Evolutionary conservation across 1,140 invertebrate genomes (phyloP).

Genomic region (Anoplophora glabripennis): DNA sequence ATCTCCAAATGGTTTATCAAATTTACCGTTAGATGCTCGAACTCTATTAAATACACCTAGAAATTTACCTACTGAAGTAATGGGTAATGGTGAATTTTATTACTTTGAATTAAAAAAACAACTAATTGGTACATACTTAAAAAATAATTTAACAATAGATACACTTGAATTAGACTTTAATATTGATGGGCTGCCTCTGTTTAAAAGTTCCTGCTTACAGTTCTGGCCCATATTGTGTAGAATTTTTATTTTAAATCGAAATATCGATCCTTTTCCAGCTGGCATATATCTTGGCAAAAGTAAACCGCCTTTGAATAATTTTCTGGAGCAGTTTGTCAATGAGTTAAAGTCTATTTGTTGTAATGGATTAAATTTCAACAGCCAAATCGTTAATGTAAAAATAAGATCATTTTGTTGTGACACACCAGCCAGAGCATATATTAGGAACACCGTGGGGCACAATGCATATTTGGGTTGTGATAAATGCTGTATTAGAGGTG

Average conservation of each 20-base stretch:
- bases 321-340: conserved; percentile 13
- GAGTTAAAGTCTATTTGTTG: conserved; percentile 3
- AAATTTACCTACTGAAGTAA: background rate
- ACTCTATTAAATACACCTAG: conserved; percentile 1
- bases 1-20: background rate
- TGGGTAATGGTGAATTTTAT: background rate
- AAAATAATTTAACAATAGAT: background rate
- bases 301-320: conserved; percentile 10
- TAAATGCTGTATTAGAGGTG: conserved; percentile 26
- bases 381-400: background rate
- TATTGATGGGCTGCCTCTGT: conserved; percentile 14
- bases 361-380: conserved; percentile 4
- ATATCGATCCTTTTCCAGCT: conserved; percentile 7
- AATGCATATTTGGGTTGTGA: conserved; percentile 25
- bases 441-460: conserved; percentile 21
- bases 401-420: conserved; percentile 22
- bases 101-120: conserved; percentile 1
- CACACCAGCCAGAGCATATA: conserved; percentile 21
- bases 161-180: conserved; percentile 9
- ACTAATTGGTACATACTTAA: background rate
- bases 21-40: conserved; percentile 4
- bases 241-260: conserved; percentile 6
- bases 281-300: conserved; percentile 4
- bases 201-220: conserved; percentile 1
- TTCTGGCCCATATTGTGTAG: conserved; percentile 18